Evolutionary conservation across 2,113 vertebrate genomes (phyloP).

Genomic region (Cyanoderma ruficeps): DNA sequence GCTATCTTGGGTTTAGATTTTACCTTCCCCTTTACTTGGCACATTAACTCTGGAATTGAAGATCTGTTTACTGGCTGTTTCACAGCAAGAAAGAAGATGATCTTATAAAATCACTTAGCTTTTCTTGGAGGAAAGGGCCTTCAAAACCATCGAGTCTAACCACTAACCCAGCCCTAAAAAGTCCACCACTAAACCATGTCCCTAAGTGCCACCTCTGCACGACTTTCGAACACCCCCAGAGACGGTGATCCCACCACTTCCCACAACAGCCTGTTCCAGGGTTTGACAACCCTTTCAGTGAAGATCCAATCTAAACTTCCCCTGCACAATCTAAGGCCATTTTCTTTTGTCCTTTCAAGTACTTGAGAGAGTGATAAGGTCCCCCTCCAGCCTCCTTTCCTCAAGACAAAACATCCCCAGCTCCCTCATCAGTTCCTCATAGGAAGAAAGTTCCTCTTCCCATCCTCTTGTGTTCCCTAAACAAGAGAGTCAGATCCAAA

Average conservation of each 20-base stretch:
- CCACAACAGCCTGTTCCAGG: neutral
- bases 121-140: neutral
- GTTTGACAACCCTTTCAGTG: neutral
- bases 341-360: neutral
- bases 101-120: neutral
- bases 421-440: accelerated
- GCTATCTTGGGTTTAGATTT: neutral
- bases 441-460: neutral
- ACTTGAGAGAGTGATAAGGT: neutral
- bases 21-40: neutral
- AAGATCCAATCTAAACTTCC: neutral
- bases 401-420: neutral
- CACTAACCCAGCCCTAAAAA: neutral
- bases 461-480: neutral
- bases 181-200: neutral
- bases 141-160: neutral
- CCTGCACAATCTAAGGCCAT: neutral
- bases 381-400: neutral
- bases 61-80: neutral
- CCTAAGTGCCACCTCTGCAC: accelerated
- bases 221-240: neutral
- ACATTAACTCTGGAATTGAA: neutral
- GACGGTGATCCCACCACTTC: neutral
- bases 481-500: neutral
- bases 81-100: neutral